Base-by-base conservation (phyloP, 2,113 vertebrate genomes). In the Pseudolaguvia tuberculata region DNA sequence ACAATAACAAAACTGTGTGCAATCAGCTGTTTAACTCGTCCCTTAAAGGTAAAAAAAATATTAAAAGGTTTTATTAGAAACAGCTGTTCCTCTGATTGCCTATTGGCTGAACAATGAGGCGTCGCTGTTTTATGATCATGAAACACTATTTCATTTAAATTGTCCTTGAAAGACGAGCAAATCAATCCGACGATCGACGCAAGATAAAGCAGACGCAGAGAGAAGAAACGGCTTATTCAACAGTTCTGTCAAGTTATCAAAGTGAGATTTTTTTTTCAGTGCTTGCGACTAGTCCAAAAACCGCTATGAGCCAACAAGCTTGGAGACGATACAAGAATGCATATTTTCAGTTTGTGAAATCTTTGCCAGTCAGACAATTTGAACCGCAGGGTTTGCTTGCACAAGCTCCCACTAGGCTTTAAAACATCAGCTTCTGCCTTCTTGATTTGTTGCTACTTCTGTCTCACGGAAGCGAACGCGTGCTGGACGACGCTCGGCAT, bases 381-480 rank as follows among this genome's bases (percentile, higher is more conserved):
- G 47, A 76, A 76, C 56, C 75, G 27, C 35, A 70, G 47, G 1
- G 21, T 47, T 62, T 61, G 47, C 66, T 70, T 61, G 31, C 75
- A 76, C 75, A 70, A 62, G 56, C 47, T 76, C 66, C 56, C 66
- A 11, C 47, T 15, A 45, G 65, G 17, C 14, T 76, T 31, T n/a
- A 67, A 48, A 65, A 45, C 78, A 73, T 27, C 65, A 87, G 86
- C 82, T 81, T 78, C 72, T 79, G 67, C 27, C 9, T 23, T 52
- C 80, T 75, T 78, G 73, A 75, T 87, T 86, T 87, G 84, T 84
- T 87, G 78, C 84, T 81, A 72, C 83, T 83, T 71, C 47, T 59
- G 80, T 86, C 75, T 88, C 85, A 85, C 78, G 75, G 86, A 86
- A 86, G 84, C 84, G 73, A 80, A 76, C 78, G 76, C 35, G 70